phyloP scores from a whole-genome alignment of 2,113 vertebrate species.

The Ictalurus punctatus region DNA sequence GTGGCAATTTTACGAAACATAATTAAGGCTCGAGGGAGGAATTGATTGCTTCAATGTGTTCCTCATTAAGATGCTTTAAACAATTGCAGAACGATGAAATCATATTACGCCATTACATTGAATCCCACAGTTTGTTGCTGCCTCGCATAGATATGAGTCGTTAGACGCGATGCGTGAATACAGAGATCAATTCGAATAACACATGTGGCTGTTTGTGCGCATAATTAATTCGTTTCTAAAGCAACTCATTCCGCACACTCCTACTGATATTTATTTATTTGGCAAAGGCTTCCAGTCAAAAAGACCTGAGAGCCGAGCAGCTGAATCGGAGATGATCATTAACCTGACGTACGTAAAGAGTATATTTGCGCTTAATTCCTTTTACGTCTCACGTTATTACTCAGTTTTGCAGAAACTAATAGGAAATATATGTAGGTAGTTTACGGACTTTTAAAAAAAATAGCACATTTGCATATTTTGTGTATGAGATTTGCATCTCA shows the following conservation, averaged over 20 bases:
- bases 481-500: neutral
- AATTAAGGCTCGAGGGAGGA: slow-evolving; percentile 2
- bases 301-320: neutral
- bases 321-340: neutral
- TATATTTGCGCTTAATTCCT: neutral
- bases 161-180: neutral
- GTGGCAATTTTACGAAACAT: neutral
- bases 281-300: neutral
- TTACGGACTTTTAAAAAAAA: neutral
- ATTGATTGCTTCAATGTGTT: slow-evolving; percentile 17
- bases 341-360: neutral
- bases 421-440: neutral
- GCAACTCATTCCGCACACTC: slow-evolving; percentile 12
- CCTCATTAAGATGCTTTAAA: slow-evolving; percentile 26
- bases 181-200: slow-evolving; percentile 21
- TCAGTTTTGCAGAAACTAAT: neutral
- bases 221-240: slow-evolving; percentile 35
- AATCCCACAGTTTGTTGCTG: neutral
- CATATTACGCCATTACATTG: neutral
- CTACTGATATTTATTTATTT: neutral
- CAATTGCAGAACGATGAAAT: slow-evolving; percentile 11
- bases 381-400: neutral
- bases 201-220: slow-evolving; percentile 23
- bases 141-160: slow-evolving; percentile 25
- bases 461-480: neutral